These are phyloP conservation scores for Aegypius monachus DNA, from an alignment of 2,113 vertebrate genomes.

Conservation along the genomic window DNA sequence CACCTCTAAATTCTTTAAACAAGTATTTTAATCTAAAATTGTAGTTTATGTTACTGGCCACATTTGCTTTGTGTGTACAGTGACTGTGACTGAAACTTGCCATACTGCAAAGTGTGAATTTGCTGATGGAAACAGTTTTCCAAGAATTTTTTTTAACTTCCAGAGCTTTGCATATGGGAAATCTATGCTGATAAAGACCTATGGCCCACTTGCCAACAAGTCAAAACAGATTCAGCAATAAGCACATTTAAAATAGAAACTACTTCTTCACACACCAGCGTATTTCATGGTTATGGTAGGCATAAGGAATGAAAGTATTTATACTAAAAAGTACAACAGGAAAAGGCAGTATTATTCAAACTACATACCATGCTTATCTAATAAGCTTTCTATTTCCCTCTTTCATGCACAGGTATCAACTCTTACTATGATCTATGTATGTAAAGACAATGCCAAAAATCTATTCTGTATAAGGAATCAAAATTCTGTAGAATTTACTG, in stretches of 20 bases:
- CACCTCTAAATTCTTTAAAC: background rate
- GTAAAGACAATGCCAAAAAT: background rate
- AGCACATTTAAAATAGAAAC: background rate
- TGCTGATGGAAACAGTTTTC: background rate
- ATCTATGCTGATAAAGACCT: background rate
- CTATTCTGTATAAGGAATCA: background rate
- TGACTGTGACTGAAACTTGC: background rate
- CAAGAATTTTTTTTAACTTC: background rate
- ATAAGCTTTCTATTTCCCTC: background rate
- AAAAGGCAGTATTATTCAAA: background rate
- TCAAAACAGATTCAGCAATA: background rate
- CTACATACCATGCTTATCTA: background rate
- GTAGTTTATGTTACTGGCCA: background rate
- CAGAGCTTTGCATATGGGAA: background rate
- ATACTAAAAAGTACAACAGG: background rate
- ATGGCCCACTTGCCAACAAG: background rate
- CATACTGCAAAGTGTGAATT: background rate
- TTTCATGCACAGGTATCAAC: background rate
- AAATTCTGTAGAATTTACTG: background rate
- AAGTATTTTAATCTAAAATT: background rate
- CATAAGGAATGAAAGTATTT: background rate
- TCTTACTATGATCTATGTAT: background rate
- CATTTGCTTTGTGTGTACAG: background rate
- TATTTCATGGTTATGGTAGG: background rate
- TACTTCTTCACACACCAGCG: background rate